These are phyloP conservation scores for Hypselothyrea guttata DNA, from an alignment of 2,888 invertebrate genomes.

Conservation along the genomic window DNA sequence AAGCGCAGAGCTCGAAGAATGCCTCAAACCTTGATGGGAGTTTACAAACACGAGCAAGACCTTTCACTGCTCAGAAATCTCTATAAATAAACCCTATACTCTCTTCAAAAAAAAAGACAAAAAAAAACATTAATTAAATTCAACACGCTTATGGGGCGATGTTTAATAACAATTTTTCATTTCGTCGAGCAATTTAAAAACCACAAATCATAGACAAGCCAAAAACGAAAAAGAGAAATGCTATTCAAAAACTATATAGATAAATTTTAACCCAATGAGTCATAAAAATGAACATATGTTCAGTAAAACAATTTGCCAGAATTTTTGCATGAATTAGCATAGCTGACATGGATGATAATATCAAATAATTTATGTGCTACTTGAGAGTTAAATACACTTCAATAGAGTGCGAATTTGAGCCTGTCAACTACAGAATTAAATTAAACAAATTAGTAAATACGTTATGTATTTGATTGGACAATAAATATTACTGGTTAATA, in stretches of 20 bases:
- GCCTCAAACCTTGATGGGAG: no score
- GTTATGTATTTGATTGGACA: slow-evolving; percentile 57
- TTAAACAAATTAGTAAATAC: slow-evolving; percentile 33
- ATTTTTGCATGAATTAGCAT: slow-evolving; percentile 37
- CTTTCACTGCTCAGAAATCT: no score
- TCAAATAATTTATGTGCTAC: slow-evolving; percentile 18
- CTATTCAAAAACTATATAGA: slow-evolving; percentile 19
- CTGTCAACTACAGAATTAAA: slow-evolving; percentile 23
- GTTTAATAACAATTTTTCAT: slow-evolving; percentile 45
- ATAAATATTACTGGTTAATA: no score
- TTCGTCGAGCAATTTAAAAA: slow-evolving; percentile 61
- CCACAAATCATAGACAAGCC: slow-evolving; percentile 57
- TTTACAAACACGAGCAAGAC: no score
- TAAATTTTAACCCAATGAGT: slow-evolving; percentile 43
- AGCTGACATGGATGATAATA: slow-evolving; percentile 44
- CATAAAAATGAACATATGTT: slow-evolving; percentile 35
- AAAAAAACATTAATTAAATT: slow-evolving; percentile 49
- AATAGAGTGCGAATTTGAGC: neutral
- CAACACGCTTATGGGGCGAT: slow-evolving; percentile 40
- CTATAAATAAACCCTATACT: no score
- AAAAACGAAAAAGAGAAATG: slow-evolving; percentile 39
- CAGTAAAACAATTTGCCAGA: slow-evolving; percentile 28
- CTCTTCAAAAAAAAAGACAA: neutral
- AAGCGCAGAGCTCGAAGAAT: slow-evolving; percentile 1
- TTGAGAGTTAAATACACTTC: neutral